A percentile compares a stretch with the other conserved stretches of the same genome.
Evolutionary conservation across 2,113 vertebrate genomes (phyloP).

Genomic region (Stictonetta naevosa): DNA sequence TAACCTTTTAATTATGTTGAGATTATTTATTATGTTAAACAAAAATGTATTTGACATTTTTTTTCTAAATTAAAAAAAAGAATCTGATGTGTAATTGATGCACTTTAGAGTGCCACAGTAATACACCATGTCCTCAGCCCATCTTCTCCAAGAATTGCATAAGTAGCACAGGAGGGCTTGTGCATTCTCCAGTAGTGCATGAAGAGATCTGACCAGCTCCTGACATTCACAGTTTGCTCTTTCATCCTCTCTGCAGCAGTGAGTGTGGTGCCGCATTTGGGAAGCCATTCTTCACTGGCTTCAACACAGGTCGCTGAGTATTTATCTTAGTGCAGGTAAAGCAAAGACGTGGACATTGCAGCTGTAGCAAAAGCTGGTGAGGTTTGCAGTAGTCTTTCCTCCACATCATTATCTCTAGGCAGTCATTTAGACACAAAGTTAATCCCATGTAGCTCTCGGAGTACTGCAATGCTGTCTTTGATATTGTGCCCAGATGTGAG

Average conservation of each 20-base stretch:
- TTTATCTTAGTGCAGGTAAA: neutral
- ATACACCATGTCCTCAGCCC: neutral
- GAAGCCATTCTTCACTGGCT: neutral
- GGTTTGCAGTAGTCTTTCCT: neutral
- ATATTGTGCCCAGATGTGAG: neutral
- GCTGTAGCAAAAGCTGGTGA: neutral
- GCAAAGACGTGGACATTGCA: rapidly evolving
- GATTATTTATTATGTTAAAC: neutral
- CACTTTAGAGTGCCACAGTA: neutral
- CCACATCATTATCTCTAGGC: neutral
- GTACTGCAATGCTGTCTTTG: neutral
- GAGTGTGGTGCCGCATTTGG: neutral
- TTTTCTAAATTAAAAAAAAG: neutral
- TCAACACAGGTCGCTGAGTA: rapidly evolving
- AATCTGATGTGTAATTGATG: neutral
- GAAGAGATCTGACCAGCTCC: neutral
- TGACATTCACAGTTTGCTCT: neutral
- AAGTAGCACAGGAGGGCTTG: neutral
- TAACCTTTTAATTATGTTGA: neutral
- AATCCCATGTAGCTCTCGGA: neutral
- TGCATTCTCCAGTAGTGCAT: neutral
- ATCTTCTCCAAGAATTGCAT: neutral
- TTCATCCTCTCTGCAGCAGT: neutral
- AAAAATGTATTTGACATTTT: neutral
- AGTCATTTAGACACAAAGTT: neutral